These are phyloP conservation scores for Neolamprologus tretocephalus DNA, from an alignment of 2,113 vertebrate genomes.

Conservation along the genomic window DNA sequence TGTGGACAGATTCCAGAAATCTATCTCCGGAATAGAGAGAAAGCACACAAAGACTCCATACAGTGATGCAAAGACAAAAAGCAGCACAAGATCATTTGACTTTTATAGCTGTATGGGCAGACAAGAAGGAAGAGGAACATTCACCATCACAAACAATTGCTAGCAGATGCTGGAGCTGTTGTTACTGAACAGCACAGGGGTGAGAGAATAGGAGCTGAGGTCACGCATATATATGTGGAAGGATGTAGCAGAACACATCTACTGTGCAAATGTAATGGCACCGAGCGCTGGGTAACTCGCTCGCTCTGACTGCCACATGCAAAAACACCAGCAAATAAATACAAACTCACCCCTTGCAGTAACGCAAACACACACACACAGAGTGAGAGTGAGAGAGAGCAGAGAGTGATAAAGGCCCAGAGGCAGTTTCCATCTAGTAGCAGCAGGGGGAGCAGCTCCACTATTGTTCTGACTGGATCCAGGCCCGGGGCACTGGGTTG, in stretches of 20 bases:
- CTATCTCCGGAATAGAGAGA: background rate
- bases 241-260: conserved; percentile 27
- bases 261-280: conserved; percentile 32
- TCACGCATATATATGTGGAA: conserved; percentile 53
- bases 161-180: conserved; percentile 48
- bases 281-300: background rate
- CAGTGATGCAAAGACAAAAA: background rate
- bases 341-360: background rate
- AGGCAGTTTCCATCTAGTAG: conserved; percentile 72
- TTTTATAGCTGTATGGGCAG: conserved; percentile 42
- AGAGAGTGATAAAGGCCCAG: background rate
- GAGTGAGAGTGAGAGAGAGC: background rate
- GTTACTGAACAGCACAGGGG: background rate
- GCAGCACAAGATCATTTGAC: conserved; percentile 26
- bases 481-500: conserved; percentile 20
- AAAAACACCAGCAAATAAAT: background rate
- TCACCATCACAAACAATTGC: conserved; percentile 38
- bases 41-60: background rate
- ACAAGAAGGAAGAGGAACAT: conserved; percentile 21
- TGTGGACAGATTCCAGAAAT: background rate
- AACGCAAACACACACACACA: background rate
- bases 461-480: conserved; percentile 76
- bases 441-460: conserved; percentile 94
- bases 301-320: conserved; percentile 29
- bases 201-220: conserved; percentile 51